Percentiles rank a stretch among this genome's conserved stretches.
These are phyloP conservation scores for Regulus satrapa DNA, from an alignment of 2,113 vertebrate genomes.

Conservation along the genomic window DNA sequence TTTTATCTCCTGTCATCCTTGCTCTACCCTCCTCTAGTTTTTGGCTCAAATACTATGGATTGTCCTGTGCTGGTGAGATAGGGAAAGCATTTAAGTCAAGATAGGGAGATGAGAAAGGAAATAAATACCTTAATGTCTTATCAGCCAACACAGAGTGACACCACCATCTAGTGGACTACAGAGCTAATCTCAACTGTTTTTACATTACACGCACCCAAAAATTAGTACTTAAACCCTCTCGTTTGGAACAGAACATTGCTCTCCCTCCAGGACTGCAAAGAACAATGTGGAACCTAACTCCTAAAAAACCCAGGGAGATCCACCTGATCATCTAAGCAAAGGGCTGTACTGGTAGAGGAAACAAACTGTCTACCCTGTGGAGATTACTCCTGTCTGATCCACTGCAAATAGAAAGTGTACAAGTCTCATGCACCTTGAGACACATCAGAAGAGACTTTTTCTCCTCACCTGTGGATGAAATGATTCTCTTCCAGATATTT, in stretches of 20 bases:
- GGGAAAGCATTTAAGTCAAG: background rate
- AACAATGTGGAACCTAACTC: background rate
- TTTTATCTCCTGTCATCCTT: background rate
- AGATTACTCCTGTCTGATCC: background rate
- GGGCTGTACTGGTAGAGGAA: background rate
- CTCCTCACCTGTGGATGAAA: constrained; percentile 88
- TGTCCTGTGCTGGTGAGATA: background rate
- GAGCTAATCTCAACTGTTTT: background rate
- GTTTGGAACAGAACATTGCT: background rate
- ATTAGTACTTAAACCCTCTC: background rate
- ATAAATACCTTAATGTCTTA: background rate
- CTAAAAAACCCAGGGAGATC: background rate
- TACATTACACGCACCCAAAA: background rate
- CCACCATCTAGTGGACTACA: constrained; percentile 57
- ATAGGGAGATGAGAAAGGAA: background rate
- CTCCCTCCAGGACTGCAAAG: background rate
- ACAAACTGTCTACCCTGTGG: background rate
- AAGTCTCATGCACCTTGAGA: background rate
- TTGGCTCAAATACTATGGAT: background rate
- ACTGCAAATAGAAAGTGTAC: background rate
- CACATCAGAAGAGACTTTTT: background rate
- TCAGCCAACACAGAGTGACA: background rate
- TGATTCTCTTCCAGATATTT: constrained; percentile 91
- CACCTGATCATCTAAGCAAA: background rate
- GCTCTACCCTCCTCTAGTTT: background rate